Base-by-base conservation (phyloP, 2,888 invertebrate species). In the Harpagoxenus sublaevis region DNA sequence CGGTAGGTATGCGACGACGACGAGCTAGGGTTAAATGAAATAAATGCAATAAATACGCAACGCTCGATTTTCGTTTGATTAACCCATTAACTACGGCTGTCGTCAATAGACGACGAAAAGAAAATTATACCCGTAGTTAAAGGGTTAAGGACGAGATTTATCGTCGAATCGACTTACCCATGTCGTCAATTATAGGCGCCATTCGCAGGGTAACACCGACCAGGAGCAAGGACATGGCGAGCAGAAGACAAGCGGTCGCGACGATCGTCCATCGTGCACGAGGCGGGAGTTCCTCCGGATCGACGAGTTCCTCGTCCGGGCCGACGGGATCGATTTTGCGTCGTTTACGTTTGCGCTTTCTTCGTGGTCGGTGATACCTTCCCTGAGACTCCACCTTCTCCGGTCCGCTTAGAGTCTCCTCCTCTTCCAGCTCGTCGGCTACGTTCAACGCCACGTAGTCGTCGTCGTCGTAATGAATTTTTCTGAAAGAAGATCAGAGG, bases 101-200 rank as follows among this genome's bases (percentile, higher is more conserved):
- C 23, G 23, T 23, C 23, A 23, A 23, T 23, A 23, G 23, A 23
- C 23, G 23, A 23, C 23, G 23, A 23, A 23, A 23, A 23, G 23
- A 23, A 23, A 23, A 23, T 23, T 23, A 23, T 23, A 23, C 23
- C 23, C 23, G 23, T 23, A 23, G 23, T 23, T 23, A 23, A 23
- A 23, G 23, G 23, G 23, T 23, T 23, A 39, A 39, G 5, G 6
- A 18, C 48, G 2, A 3, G 28, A 12, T 42, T 45, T 31, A 12
- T 71, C 10, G 12, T 42, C 12, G 35, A 23, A 10, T 57, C 12
- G 57, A 96, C 98, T 97, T 95, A 99, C 99, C 98, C 97, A 99
- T 98, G 93, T 98, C 98, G 94, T 99, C 99, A 93, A 99, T 99
- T 90, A 99, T 97, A 15, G 99, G 99, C 18, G 99, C 98, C 98